Conservation (phyloP, 1,140 invertebrate species). For the Drosophila arizonae region DNA sequence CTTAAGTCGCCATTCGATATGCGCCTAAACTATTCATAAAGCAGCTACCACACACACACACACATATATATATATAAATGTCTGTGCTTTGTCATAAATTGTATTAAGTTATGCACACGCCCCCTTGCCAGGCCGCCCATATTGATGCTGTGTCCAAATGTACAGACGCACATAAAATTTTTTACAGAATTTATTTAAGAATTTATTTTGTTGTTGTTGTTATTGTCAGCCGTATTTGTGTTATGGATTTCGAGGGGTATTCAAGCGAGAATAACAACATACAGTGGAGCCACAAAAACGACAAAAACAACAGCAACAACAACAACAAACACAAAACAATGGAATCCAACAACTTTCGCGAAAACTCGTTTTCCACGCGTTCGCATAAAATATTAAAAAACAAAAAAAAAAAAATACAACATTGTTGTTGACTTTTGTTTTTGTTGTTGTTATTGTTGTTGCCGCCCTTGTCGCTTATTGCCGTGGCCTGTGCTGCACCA, state of each 20-base stretch:
- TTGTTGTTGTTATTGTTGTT: slow-evolving; percentile 43
- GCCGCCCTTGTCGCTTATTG: slow-evolving; percentile 50
- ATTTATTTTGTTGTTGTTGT: slow-evolving; percentile 6
- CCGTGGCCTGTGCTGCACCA: slow-evolving; percentile 40
- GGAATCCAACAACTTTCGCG: slow-evolving; percentile 70
- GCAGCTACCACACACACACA: too few relatives aligned
- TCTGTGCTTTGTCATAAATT: too few relatives aligned
- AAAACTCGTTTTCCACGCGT: slow-evolving; percentile 79
- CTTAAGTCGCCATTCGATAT: too few relatives aligned
- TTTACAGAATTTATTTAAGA: slow-evolving; percentile 6
- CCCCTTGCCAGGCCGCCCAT: not conserved
- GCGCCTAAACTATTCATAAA: too few relatives aligned
- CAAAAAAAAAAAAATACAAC: slow-evolving; percentile 5
- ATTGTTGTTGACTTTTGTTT: slow-evolving; percentile 17
- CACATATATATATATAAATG: too few relatives aligned
- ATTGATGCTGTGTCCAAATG: slow-evolving; percentile 3
- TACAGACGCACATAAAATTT: not conserved
- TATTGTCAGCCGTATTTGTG: slow-evolving; percentile 23
- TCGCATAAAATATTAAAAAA: slow-evolving; percentile 62
- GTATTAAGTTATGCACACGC: not conserved
- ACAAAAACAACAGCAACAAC: not conserved
- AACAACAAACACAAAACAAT: slow-evolving; percentile 52
- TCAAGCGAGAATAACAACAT: slow-evolving; percentile 25
- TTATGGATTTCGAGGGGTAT: slow-evolving; percentile 16
- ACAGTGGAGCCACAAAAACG: slow-evolving; percentile 20